Evolutionary conservation across 2,797 vertebrate species (phyloP), one percentile per base, ranked within the genome.

Genomic region (Staurois parvus): DNA sequence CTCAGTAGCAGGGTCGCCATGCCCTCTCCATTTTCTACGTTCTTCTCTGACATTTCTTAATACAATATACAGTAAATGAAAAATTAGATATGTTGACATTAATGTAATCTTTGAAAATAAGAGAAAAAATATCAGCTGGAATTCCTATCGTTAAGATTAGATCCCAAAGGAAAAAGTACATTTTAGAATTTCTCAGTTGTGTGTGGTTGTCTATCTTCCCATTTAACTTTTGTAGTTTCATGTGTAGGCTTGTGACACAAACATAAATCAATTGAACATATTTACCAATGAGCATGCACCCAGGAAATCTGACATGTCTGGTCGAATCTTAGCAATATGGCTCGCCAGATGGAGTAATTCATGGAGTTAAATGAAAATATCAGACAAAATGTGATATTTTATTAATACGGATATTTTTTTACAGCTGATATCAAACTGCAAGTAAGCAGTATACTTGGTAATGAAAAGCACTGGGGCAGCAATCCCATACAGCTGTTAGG

Each of bases 401-500:
- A 82, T 82, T 48, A 66, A 67, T 73, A 26, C 28, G 37, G 29
- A 78, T 83, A 15, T 73, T 72, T 81, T 56, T 83, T 83, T 72
- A 52, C 29, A 72, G 40, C 74, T 56, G 37, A 66, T 82, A 52
- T 76, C 82, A 84, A 84, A 59, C 37, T 72, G 76, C 72, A 72
- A 72, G 74, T 48, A 76, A 72, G 29, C 59, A 67, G 56, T 78
- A 83, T 78, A 83, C 8, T n/a, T 52, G 40, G 75, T 78, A 83
- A 83, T 86, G 79, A 78, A 86, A 86, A 67, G 67, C 85, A 82
- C 68, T 86, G 74, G 79, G 69, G 21, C 74, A 21, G 68, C 40
- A 82, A 86, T 34, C 37, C 8, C 32, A 72, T 82, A 66, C 85
- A 86, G 79, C 80, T 86, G 85, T 73, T 86, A 82, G 40, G 30